Percentiles rank a stretch among this genome's conserved stretches.
Conservation (phyloP, 2,113 vertebrate genomes). For the Tychaedon coryphoeus region DNA sequence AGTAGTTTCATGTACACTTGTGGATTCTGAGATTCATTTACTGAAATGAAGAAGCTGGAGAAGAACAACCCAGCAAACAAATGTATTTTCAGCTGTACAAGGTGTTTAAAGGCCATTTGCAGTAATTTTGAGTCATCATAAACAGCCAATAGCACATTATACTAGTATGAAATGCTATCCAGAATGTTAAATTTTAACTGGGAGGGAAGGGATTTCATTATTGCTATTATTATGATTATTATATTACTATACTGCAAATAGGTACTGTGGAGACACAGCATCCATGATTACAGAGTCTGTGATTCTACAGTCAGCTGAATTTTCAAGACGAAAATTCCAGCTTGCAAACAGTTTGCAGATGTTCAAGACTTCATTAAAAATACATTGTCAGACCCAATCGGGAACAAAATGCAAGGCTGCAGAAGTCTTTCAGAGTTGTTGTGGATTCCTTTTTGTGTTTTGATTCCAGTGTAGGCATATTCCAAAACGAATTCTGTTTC, state of each 20-base stretch:
- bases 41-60: background rate
- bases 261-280: conserved; percentile 33
- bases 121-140: background rate
- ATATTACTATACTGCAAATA: conserved; percentile 40
- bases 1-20: background rate
- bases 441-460: background rate
- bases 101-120: background rate
- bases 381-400: background rate
- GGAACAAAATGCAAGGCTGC: conserved; percentile 47
- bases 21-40: background rate
- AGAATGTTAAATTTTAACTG: conserved; percentile 10
- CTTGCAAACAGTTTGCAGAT: conserved; percentile 56
- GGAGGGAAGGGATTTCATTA: conserved; percentile 23
- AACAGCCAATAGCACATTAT: background rate
- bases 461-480: background rate
- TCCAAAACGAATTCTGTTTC: background rate
- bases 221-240: conserved; percentile 52
- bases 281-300: conserved; percentile 18
- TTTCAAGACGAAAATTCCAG: conserved; percentile 29
- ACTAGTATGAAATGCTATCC: background rate
- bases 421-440: conserved; percentile 13
- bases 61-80: background rate
- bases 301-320: conserved; percentile 38
- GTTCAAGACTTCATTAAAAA: conserved; percentile 50
- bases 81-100: background rate